Evolutionary conservation across 2,888 invertebrate species (phyloP), one percentile per base, ranked within the genome.

Genomic region (Papilio demoleus): DNA sequence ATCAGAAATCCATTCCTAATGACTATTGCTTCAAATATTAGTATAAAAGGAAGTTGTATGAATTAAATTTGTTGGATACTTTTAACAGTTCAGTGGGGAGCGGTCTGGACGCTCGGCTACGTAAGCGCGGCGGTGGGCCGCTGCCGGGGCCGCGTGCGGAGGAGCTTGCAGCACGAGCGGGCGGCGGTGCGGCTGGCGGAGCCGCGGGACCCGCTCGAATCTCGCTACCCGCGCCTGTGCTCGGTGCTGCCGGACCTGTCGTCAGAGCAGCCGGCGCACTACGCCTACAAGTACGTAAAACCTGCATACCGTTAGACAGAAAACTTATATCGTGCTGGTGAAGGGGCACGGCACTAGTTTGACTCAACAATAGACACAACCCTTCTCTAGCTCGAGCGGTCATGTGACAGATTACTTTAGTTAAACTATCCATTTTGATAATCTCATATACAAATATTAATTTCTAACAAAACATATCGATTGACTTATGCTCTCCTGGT

Each of bases 261-360:
- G 92, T 92, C 0, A 71, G 92, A 0, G 87, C 91, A 0, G 92
- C 92, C 0, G 92, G 93, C 0, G 80, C 87, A 4, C 81, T 88
- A 68, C 78, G 94, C 14, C 78, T 94, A 2, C 93, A 93, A 80
- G 93, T 94, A 69, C 31, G 77, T 78, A 14, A n/a, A n/a, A n/a
- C n/a, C n/a, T n/a, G n/a, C n/a, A n/a, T n/a, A n/a, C n/a, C n/a
- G n/a, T n/a, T n/a, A n/a, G n/a, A n/a, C n/a, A n/a, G n/a, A n/a
- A n/a, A n/a, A n/a, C n/a, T n/a, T n/a, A n/a, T n/a, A n/a, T n/a
- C n/a, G n/a, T n/a, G n/a, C n/a, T n/a, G n/a, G n/a, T n/a, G n/a
- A n/a, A n/a, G n/a, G n/a, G n/a, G n/a, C n/a, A n/a, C n/a, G n/a
- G n/a, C n/a, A n/a, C n/a, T n/a, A n/a, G n/a, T n/a, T n/a, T n/a